phyloP scores from a whole-genome alignment of 2,797 vertebrate species.

The Halcyon leucocephala region DNA sequence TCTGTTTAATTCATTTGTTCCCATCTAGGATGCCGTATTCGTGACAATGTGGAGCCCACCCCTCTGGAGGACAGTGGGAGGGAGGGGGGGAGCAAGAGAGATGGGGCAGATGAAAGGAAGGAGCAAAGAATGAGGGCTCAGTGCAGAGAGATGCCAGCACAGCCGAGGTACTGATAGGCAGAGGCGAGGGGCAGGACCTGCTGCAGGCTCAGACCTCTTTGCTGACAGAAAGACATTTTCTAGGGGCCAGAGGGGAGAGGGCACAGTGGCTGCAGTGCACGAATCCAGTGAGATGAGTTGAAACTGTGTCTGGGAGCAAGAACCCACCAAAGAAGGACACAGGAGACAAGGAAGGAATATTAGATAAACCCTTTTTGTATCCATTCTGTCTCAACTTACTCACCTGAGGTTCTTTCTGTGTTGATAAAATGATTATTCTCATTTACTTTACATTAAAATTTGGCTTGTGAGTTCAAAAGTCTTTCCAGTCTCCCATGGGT shows the following conservation, averaged over 20 bases:
- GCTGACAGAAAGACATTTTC: background rate
- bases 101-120: constrained; percentile 1
- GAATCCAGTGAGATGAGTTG: background rate
- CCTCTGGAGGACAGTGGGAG: background rate
- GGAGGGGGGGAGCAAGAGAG: background rate
- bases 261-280: background rate
- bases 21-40: background rate
- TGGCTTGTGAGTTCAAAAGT: background rate
- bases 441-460: constrained; percentile 7
- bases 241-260: background rate
- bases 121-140: background rate
- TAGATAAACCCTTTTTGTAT: background rate
- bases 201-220: background rate
- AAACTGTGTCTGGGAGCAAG: background rate
- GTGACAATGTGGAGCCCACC: background rate
- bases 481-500: background rate
- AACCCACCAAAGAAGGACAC: background rate
- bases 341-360: background rate
- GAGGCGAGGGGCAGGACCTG: background rate
- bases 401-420: background rate
- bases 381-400: background rate
- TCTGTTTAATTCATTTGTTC: constrained; percentile 49
- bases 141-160: background rate
- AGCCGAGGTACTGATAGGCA: background rate
- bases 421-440: background rate